Evolutionary conservation across 2,888 invertebrate species (phyloP).

Genomic region (Ophion ellenae): DNA sequence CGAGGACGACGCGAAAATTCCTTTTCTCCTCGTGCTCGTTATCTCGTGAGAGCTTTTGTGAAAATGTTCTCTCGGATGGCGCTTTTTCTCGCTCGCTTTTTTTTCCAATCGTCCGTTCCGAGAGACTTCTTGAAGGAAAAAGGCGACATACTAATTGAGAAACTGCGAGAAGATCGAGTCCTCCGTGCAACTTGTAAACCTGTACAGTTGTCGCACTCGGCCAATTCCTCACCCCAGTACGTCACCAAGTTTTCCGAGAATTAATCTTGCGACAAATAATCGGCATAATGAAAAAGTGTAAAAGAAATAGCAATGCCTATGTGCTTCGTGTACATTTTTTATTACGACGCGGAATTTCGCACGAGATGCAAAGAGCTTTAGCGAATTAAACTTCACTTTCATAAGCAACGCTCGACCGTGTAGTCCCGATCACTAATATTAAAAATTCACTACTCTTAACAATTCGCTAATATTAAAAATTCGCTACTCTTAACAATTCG

Average conservation of each 20-base stretch:
- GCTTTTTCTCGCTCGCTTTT: constrained; percentile 10
- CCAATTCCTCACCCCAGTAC: not conserved
- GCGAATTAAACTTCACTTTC: constrained; percentile 1
- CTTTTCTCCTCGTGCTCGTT: constrained; percentile 10
- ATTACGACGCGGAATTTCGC: not conserved
- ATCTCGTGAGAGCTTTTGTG: constrained; percentile 13
- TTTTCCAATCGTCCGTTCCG: constrained; percentile 1
- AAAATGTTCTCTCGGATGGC: constrained; percentile 33
- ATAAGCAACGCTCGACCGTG: not conserved
- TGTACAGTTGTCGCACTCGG: not conserved
- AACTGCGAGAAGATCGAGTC: not conserved
- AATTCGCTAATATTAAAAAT: too few species aligned
- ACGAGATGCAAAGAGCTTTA: not conserved
- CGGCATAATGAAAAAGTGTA: not conserved
- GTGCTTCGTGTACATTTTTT: not conserved
- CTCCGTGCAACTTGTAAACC: not conserved
- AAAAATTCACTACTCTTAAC: too few species aligned
- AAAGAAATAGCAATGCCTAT: not conserved
- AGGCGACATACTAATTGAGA: not conserved
- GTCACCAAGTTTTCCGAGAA: constrained; percentile 1
- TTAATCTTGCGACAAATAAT: not conserved
- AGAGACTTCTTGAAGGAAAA: constrained; percentile 2
- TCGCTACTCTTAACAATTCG: too few species aligned
- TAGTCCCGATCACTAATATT: not conserved
- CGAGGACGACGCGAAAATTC: constrained; percentile 16